Evolutionary conservation across 23 tunicate species (phyloP), one percentile per base, ranked within the genome.

Genomic region (Styela plicata): DNA sequence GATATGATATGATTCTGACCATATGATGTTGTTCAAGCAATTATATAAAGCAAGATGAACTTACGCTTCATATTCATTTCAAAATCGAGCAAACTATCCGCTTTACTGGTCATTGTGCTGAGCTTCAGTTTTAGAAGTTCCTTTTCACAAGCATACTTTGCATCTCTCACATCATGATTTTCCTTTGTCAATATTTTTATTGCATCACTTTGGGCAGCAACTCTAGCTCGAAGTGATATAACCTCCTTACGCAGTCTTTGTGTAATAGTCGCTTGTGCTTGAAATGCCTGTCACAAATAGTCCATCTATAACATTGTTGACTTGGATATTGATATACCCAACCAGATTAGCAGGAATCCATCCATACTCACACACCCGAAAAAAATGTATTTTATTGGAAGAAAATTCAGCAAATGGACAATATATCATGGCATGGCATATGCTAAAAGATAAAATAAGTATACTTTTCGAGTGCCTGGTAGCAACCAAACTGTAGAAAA

Each of bases 161-260:
- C 81, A 33, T 76, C 81, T 24, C 81, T 53, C 1, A 76, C 66
- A 22, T 13, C 27, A 76, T 53, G 1, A 2, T 76, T 76, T 53
- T 90, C 86, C 26, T 30, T 37, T 32, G 64, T 83, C 36, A 91
- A 74, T 10, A 52, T 69, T 1, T 36, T 68, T 3, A 86, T 86
- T 24, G 74, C 81, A n/a, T 91, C 87, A 27, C 70, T 82, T 62
- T 91, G 87, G 53, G 78, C 33, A 28, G 65, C 34, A 36, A 78
- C 82, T 63, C 73, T 80, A 17, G 97, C 90, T 27, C 89, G 87
- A 26, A 91, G 82, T 31, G 68, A 34, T 2, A 90, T 62, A 67
- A 90, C 78, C 69, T 90, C 96, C 63, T 68, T 80, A 20, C 89
- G 83, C 79, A 90, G 83, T 22, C 96, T 82, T 33, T 86, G 83